Conservation (phyloP, 2,797 vertebrate genomes). For the Paratrypauchen microcephalus region DNA sequence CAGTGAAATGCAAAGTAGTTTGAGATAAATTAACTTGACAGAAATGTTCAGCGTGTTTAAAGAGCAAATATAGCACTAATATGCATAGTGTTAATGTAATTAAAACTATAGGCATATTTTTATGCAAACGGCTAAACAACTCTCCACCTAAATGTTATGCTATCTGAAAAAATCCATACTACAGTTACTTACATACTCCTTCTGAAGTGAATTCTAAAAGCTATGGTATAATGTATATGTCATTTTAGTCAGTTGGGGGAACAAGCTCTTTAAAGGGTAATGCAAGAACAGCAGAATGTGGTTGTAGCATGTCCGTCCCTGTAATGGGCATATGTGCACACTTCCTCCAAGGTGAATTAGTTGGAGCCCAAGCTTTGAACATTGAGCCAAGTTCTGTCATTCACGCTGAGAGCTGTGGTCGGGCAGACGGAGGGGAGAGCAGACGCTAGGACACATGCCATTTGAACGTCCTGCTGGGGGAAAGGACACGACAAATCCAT, state of each 20-base stretch:
- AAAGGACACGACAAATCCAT: slow-evolving; percentile 40
- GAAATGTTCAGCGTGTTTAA: neutral
- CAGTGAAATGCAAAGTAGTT: neutral
- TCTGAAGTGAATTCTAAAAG: too few species aligned
- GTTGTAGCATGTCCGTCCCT: slow-evolving; percentile 4
- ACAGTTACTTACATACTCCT: too few species aligned
- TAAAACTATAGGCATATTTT: neutral
- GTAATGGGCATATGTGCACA: slow-evolving; percentile 27
- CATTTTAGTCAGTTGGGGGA: too few species aligned
- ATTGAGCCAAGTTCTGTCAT: slow-evolving; percentile 55
- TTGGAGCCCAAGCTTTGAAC: slow-evolving; percentile 44
- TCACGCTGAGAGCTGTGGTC: slow-evolving; percentile 55
- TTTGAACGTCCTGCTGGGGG: slow-evolving; percentile 68
- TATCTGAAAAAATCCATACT: too few species aligned
- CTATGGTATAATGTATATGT: neutral
- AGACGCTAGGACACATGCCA: slow-evolving; percentile 75
- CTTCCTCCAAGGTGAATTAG: slow-evolving; percentile 44
- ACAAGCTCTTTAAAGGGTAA: neutral
- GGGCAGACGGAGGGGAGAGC: slow-evolving; percentile 60
- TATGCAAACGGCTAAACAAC: too few species aligned
- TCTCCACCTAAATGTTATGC: too few species aligned
- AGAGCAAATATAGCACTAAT: neutral
- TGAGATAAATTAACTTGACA: neutral
- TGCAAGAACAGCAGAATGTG: neutral
- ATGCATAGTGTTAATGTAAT: neutral